Evolutionary conservation across 2,113 vertebrate species (phyloP), one percentile per base, ranked within the genome.

Genomic region (Gasterosteus aculeatus): DNA sequence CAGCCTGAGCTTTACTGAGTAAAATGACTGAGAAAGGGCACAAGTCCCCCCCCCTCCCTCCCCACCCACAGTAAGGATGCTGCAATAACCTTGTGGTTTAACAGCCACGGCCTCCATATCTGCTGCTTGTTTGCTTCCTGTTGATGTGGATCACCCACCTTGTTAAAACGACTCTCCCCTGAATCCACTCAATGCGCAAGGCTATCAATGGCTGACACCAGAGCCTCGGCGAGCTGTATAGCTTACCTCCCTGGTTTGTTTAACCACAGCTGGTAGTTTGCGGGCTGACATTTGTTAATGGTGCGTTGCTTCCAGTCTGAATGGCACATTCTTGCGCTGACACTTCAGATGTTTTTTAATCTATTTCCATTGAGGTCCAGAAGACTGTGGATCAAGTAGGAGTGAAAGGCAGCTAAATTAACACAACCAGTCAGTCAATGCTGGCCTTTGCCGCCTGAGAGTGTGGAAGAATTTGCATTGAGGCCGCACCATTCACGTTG

Each of bases 361-460:
- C 84, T 74, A 75, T 81, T 88, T 80, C 85, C 81, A 92, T 86
- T 85, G 83, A 90, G 85, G 72, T 87, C 72, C 61, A 77, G 70
- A 70, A 88, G 77, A 82, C 77, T 65, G 22, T 78, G 81, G 87
- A 85, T 91, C 84, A 89, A 89, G 88, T 72, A 83, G 77, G 80
- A 71, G 69, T 93, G 92, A 93, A 95, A 91, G 83, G 85, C 85
- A 87, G 66, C 88, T 87, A 87, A 91, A 93, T 93, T 91, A 92
- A 92, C 91, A 92, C 88, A 85, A 81, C 85, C 72, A 83, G 84
- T 62, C 88, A 86, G 86, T 91, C 91, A 92, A 81, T 86, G 87
- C 80, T 82, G 87, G 83, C 77, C 86, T 92, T 85, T 86, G 84
- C 84, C 78, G 71, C 82, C 88, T 78, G 77, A 92, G 85, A 91